Evolutionary conservation across 2,113 vertebrate species (phyloP).

Genomic region (Mustelus asterias): DNA sequence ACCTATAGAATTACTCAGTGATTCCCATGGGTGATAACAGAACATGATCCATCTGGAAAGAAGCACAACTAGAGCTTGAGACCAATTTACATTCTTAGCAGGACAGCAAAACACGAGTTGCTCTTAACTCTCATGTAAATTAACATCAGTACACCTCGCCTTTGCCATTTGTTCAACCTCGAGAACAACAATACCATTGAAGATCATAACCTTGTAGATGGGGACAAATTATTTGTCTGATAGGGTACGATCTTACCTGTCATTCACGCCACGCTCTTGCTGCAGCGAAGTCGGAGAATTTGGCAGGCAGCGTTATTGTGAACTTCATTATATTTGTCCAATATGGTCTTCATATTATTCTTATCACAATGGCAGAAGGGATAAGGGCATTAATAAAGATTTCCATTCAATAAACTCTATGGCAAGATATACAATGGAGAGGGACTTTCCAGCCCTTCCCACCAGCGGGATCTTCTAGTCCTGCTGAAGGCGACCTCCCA

Average conservation of each 20-base stretch:
- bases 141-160: not conserved
- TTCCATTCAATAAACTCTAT: not conserved
- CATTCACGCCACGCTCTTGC: too few species aligned
- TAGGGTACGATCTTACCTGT: not conserved
- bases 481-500: too few species aligned
- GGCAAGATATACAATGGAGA: not conserved
- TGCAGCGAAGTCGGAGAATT: too few species aligned
- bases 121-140: not conserved
- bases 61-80: not conserved
- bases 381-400: not conserved
- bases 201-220: not conserved
- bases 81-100: not conserved
- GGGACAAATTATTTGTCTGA: not conserved
- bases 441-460: too few species aligned
- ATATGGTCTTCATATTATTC: not conserved
- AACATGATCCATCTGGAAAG: slow-evolving; percentile 23
- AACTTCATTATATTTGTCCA: not conserved
- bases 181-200: not conserved
- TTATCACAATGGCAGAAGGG: not conserved
- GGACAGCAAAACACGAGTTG: not conserved
- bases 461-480: too few species aligned
- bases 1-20: slow-evolving; percentile 29
- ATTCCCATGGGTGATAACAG: slow-evolving; percentile 18
- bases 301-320: not conserved
- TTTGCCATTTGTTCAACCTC: not conserved